Evolutionary conservation across 2,888 invertebrate genomes (phyloP), one percentile per base, ranked within the genome.

Genomic region (Tetramorium bicarinatum): DNA sequence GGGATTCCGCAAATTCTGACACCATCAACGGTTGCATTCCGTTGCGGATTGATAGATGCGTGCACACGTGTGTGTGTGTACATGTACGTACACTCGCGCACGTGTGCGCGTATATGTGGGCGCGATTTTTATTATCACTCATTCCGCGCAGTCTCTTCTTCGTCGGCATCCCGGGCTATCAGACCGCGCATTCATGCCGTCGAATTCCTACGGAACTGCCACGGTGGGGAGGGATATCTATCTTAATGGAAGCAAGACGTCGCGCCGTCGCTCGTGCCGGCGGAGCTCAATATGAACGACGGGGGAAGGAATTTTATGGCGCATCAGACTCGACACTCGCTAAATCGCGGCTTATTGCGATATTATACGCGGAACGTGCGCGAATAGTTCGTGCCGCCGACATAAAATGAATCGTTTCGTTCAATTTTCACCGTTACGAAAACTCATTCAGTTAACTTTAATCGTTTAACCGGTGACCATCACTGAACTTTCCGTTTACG

Each of bases 161-260:
- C 38, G 49, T 41, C 81, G 72, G 61, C 61, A 64, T 54, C 61
- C 61, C 67, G n/a, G 49, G 29, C 66, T n/a, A 44, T 84, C 71
- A 74, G 29, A 34, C 47, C 44, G 66, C 67, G 75, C 64, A 29
- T 75, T 82, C 75, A 56, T 56, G 59, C 72, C 62, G 75, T 81
- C 59, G 59, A 75, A 86, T 86, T 86, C 67, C 75, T 49, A 41
- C 82, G 59, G 80, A 81, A 84, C 81, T 74, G 75, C 64, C 29
- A 66, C 79, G 75, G 8, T 47, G 75, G 69, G 15, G 34, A 62
- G 74, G 67, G 83, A 79, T 77, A 80, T 52, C 66, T 86, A 87
- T 84, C 82, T 84, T 83, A 88, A 87, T 87, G 85, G 76, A 83
- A 75, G 83, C 72, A 74, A 84, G 84, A 69, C 84, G 80, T 83